These are phyloP conservation scores for Eurytemora carolleeae DNA, from an alignment of 1,140 invertebrate species.

Conservation along the genomic window DNA sequence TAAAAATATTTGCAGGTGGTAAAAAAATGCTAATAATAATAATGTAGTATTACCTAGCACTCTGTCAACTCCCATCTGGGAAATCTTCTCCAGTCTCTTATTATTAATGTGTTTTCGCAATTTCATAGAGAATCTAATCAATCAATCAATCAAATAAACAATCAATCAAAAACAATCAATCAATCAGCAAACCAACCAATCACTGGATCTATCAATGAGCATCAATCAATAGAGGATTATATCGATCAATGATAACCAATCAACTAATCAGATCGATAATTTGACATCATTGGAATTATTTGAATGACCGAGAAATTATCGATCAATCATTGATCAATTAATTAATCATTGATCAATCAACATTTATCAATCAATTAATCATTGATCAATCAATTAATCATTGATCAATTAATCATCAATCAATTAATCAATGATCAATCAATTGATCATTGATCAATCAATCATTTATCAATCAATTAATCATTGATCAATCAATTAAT, in stretches of 20 bases:
- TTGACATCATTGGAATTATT: not conserved
- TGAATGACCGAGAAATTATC: not conserved
- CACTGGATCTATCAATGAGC: not conserved
- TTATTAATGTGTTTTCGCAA: constrained; percentile 92
- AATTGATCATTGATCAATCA: not conserved
- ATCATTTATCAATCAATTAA: not conserved
- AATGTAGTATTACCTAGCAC: constrained; percentile 35
- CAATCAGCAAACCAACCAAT: not conserved
- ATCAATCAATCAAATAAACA: constrained; percentile 32
- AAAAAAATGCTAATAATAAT: not conserved
- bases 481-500: not conserved
- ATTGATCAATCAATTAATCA: not conserved
- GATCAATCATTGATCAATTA: not conserved
- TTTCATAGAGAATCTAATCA: constrained; percentile 96
- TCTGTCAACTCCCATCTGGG: constrained; percentile 68
- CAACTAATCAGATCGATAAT: not conserved
- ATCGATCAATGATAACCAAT: not conserved
- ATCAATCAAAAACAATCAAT: constrained; percentile 37
- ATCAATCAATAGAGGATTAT: constrained; percentile 4
- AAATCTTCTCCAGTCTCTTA: constrained; percentile 66
- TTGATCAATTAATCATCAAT: not conserved
- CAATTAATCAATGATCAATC: not conserved
- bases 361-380: not conserved
- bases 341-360: not conserved
- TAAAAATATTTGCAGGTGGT: not conserved